Conservation (phyloP, 2,888 invertebrate species). For the Callimorpha dominula region DNA sequence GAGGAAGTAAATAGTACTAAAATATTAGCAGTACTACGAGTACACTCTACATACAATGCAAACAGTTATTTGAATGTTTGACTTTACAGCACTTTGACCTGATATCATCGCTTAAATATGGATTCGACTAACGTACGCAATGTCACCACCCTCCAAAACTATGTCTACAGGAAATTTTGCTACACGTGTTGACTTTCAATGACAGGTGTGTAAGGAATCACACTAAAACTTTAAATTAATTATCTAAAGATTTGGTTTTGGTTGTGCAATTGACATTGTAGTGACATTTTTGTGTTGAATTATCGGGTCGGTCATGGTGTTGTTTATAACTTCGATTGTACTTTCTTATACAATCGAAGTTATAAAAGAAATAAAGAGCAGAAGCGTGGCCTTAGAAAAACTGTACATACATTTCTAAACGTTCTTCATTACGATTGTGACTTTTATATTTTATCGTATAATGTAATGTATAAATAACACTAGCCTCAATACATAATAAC, state of each 20-base stretch:
- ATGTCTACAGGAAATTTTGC: background rate
- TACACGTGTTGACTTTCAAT: slow-evolving; percentile 1
- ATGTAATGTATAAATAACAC: background rate
- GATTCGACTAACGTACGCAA: background rate
- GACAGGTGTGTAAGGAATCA: background rate
- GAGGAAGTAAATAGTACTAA: slow-evolving; percentile 51
- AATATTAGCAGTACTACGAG: slow-evolving; percentile 36
- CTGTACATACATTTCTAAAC: no score
- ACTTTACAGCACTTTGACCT: slow-evolving; percentile 6
- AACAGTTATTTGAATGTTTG: slow-evolving; percentile 18
- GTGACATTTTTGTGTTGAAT: no score
- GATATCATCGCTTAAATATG: background rate
- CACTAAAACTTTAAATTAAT: no score
- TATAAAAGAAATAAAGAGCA: no score
- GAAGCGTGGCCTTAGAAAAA: no score
- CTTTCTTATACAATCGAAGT: no score
- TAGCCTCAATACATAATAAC: background rate
- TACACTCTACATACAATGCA: slow-evolving; percentile 19
- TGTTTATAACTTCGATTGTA: no score
- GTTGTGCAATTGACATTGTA: no score
- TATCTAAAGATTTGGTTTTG: no score
- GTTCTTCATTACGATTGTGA: no score
- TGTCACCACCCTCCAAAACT: background rate
- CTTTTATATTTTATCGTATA: no score
- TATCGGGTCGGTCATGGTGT: no score